These are phyloP conservation scores for Drosophila melanica DNA, from an alignment of 1,140 invertebrate species.

Conservation along the genomic window DNA sequence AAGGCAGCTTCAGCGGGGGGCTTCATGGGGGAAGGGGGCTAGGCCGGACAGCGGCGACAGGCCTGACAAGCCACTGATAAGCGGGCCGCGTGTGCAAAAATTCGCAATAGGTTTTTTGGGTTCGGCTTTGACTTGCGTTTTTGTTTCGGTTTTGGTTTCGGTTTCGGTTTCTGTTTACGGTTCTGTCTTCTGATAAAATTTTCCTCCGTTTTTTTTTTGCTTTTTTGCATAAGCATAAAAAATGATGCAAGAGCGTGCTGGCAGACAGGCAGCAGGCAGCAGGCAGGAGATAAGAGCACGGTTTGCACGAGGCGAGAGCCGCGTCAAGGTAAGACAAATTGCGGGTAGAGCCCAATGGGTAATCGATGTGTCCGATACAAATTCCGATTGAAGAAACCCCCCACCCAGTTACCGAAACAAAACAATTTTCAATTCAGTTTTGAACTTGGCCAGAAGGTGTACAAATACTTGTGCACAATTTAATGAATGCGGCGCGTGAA, in stretches of 20 bases:
- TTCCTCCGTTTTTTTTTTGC: slow-evolving; percentile 2
- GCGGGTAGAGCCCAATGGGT: neutral
- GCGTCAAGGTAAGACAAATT: slow-evolving; percentile 41
- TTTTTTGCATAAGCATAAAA: slow-evolving; percentile 65
- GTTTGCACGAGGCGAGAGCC: neutral
- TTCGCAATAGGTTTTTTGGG: slow-evolving; percentile 56
- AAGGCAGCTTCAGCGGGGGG: slow-evolving; percentile 6
- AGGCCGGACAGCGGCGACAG: slow-evolving; percentile 33
- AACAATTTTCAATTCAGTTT: neutral
- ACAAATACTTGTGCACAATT: neutral
- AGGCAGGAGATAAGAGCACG: slow-evolving; percentile 27
- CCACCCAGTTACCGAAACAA: neutral
- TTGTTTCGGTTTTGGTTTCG: slow-evolving; percentile 14
- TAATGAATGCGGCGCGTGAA: neutral
- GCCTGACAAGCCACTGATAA: slow-evolving; percentile 73
- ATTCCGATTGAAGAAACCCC: neutral
- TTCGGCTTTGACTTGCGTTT: slow-evolving; percentile 21
- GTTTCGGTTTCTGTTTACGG: slow-evolving; percentile 1
- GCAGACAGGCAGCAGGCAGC: slow-evolving; percentile 6
- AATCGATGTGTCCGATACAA: slow-evolving; percentile 21
- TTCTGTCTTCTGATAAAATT: slow-evolving; percentile 64
- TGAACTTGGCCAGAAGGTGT: no score
- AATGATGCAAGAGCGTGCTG: slow-evolving; percentile 49
- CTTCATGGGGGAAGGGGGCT: neutral
- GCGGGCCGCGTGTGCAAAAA: slow-evolving; percentile 33